phyloP scores from a whole-genome alignment of 2,797 vertebrate genomes.

The Austrolebias charrua region DNA sequence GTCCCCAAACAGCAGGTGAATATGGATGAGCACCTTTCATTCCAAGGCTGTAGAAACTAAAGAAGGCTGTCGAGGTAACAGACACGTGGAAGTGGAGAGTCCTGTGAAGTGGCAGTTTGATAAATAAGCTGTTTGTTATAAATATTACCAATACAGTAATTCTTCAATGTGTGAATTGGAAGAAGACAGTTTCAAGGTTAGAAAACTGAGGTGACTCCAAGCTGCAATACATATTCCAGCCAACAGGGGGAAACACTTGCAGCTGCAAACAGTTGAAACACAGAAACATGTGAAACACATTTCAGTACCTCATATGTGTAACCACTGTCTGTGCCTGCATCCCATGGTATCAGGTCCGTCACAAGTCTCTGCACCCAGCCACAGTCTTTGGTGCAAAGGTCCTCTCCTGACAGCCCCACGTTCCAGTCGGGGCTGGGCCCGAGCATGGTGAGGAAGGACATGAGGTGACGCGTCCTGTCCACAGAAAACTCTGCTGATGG shows the following conservation, averaged over 20 bases:
- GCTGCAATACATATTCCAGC: background rate
- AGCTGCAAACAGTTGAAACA: too few species aligned
- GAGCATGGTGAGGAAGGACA: conserved; percentile 97
- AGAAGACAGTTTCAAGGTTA: background rate
- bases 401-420: conserved; percentile 91
- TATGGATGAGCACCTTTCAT: conserved; percentile 43
- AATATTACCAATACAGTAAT: background rate
- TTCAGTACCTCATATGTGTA: conserved; percentile 89
- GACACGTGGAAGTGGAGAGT: conserved; percentile 13
- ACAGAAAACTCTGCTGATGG: conserved; percentile 98
- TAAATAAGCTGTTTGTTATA: conserved; percentile 6
- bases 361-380: conserved; percentile 93
- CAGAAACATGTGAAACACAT: background rate
- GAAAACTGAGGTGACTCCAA: background rate
- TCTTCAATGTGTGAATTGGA: background rate
- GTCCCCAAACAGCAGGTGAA: conserved; percentile 31
- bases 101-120: background rate
- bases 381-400: conserved; percentile 94
- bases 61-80: conserved; percentile 13
- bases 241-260: background rate
- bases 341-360: conserved; percentile 94
- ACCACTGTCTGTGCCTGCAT: conserved; percentile 92
- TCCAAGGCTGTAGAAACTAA: conserved; percentile 15
- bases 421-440: conserved; percentile 98
- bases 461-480: conserved; percentile 89